Percentiles rank a stretch among this genome's conserved stretches.
Evolutionary conservation across 2,113 vertebrate species (phyloP).

Genomic region (Gadus chalcogrammus): DNA sequence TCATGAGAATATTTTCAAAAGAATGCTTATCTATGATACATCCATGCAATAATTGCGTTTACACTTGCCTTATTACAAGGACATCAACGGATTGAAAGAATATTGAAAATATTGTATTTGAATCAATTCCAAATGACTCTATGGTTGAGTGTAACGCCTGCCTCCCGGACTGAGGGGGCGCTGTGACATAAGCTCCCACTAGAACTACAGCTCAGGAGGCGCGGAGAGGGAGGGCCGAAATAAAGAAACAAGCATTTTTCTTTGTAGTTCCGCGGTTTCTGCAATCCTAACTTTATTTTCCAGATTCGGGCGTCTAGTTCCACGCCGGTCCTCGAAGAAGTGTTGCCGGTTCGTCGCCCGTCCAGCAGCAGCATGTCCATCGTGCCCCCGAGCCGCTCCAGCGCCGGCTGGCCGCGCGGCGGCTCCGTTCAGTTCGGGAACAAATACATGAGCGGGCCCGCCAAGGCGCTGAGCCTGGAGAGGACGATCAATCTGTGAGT

Average conservation of each 20-base stretch:
- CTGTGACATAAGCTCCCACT: neutral
- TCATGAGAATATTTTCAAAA: too few species aligned
- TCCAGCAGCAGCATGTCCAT: slow-evolving; percentile 80
- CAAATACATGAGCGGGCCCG: slow-evolving; percentile 88
- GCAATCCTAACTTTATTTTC: slow-evolving; percentile 2
- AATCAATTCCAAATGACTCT: too few species aligned
- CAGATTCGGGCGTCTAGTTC: too few species aligned
- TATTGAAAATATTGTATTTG: neutral
- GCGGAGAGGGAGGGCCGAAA: slow-evolving; percentile 12
- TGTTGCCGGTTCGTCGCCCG: neutral
- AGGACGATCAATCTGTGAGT: slow-evolving; percentile 98
- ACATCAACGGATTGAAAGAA: neutral
- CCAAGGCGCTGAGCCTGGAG: slow-evolving; percentile 94
- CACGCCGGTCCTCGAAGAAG: neutral
- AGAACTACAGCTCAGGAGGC: slow-evolving; percentile 25
- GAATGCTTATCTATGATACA: too few species aligned
- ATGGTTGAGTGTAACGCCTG: neutral
- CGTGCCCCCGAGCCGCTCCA: slow-evolving; percentile 89
- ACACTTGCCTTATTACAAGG: neutral
- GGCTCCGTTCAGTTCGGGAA: slow-evolving; percentile 88
- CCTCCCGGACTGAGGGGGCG: slow-evolving; percentile 48
- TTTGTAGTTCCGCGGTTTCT: neutral
- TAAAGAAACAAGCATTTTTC: slow-evolving; percentile 19
- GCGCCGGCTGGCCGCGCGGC: slow-evolving; percentile 93
- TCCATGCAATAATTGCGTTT: too few species aligned